A percentile compares a stretch with the other conserved stretches of the same genome.
These are phyloP conservation scores for Hybognathus amarus DNA, from an alignment of 2,797 vertebrate genomes.

Conservation along the genomic window DNA sequence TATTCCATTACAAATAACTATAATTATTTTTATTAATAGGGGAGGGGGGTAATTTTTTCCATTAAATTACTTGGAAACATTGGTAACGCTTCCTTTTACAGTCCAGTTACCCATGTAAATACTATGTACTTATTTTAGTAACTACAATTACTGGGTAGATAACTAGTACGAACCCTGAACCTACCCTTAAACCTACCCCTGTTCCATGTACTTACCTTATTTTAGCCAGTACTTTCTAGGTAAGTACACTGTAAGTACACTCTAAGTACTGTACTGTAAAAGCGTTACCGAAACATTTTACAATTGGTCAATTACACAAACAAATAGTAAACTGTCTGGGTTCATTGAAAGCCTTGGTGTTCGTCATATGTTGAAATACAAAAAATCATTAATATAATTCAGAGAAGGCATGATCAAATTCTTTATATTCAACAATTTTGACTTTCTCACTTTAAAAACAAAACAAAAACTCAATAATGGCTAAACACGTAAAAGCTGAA, in stretches of 20 bases:
- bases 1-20: neutral
- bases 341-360: conserved; percentile 5
- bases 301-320: neutral
- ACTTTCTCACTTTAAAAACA: neutral
- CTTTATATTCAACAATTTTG: too few relatives aligned
- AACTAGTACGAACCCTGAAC: too few relatives aligned
- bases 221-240: too few relatives aligned
- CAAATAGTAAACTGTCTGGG: neutral
- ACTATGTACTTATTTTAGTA: too few relatives aligned
- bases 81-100: too few relatives aligned
- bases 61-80: neutral
- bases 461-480: neutral
- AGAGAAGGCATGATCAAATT: neutral
- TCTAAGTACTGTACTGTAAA: too few relatives aligned
- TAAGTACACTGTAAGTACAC: too few relatives aligned
- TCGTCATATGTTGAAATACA: neutral
- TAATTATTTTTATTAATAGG: neutral
- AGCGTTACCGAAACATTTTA: too few relatives aligned
- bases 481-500: neutral
- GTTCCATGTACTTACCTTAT: too few relatives aligned
- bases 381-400: neutral
- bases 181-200: too few relatives aligned
- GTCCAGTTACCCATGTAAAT: too few relatives aligned
- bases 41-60: neutral
- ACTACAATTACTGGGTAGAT: too few relatives aligned